Evolutionary conservation across 2,113 vertebrate genomes (phyloP).

Genomic region (Cromileptes altivelis): DNA sequence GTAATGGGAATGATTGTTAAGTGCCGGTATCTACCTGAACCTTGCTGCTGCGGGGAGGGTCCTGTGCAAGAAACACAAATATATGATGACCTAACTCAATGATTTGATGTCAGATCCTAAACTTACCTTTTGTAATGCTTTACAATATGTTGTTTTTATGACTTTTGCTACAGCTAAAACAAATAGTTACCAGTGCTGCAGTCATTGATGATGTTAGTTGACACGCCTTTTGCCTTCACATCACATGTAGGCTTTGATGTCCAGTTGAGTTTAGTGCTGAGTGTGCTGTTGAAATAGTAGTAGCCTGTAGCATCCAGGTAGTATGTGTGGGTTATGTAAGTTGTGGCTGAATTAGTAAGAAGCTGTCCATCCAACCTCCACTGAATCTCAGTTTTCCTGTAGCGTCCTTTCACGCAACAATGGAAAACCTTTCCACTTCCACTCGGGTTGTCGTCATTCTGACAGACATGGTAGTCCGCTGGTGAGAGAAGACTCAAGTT

Average conservation of each 20-base stretch:
- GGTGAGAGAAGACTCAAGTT: constrained; percentile 9
- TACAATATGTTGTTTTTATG: not conserved
- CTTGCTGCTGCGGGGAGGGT: rapidly evolving
- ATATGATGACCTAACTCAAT: not conserved
- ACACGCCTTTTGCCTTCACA: not conserved
- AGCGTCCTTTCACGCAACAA: not conserved
- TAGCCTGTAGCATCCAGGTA: rapidly evolving
- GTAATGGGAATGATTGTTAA: not conserved
- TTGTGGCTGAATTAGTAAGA: not conserved
- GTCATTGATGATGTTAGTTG: rapidly evolving
- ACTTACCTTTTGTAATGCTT: not conserved
- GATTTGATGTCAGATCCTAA: not conserved
- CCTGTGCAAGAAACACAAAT: not conserved
- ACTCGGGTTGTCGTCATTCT: too few species aligned
- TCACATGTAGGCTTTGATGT: not conserved
- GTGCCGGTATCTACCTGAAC: not conserved
- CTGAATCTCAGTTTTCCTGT: not conserved
- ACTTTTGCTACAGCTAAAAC: not conserved
- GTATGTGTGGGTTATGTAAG: not conserved
- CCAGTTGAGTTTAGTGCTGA: rapidly evolving
- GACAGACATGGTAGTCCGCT: not conserved
- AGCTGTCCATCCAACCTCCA: constrained; percentile 19
- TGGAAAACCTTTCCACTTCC: not conserved
- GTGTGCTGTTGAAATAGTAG: not conserved
- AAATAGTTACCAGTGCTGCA: rapidly evolving